A percentile compares a stretch with the other conserved stretches of the same genome.
Evolutionary conservation across 1,140 invertebrate genomes (phyloP).

Genomic region (Macrotrachela quadricornifera): DNA sequence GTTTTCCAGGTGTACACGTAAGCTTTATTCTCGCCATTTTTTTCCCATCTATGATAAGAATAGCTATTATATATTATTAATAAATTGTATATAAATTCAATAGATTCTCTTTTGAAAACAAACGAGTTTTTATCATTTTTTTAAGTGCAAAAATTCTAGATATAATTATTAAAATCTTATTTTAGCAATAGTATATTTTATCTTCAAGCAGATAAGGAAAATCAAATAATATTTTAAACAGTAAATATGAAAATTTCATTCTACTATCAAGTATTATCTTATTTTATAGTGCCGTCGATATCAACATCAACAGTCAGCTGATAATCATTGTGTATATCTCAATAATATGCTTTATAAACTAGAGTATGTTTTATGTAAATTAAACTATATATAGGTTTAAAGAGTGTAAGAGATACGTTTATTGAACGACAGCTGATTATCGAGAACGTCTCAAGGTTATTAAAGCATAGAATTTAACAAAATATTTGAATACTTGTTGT

Average conservation of each 20-base stretch:
- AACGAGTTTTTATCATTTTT: background rate
- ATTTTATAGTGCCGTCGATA: slow-evolving; percentile 64
- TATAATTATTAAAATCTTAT: background rate
- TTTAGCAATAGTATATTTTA: slow-evolving; percentile 77
- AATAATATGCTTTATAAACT: slow-evolving; percentile 99
- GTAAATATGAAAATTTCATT: no score
- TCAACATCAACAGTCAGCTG: slow-evolving; percentile 79
- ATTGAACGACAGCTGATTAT: slow-evolving; percentile 19
- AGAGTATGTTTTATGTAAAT: slow-evolving; percentile 64
- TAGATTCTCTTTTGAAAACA: slow-evolving; percentile 5
- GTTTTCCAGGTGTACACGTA: no score
- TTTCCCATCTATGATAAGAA: no score
- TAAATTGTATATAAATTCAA: no score
- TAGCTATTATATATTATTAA: no score
- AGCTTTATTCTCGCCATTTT: no score
- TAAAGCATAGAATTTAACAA: no score
- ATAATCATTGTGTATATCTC: slow-evolving; percentile 95
- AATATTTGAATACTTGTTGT: no score
- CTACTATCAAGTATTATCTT: slow-evolving; percentile 1
- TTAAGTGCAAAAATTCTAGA: no score
- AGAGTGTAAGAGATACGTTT: no score
- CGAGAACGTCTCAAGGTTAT: no score
- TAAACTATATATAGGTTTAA: slow-evolving; percentile 32
- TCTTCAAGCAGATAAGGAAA: slow-evolving; percentile 83
- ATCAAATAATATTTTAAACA: background rate